Evolutionary conservation across 2,797 vertebrate genomes (phyloP), one percentile per base, ranked within the genome.

Genomic region (Oryzias dopingdopingensis): DNA sequence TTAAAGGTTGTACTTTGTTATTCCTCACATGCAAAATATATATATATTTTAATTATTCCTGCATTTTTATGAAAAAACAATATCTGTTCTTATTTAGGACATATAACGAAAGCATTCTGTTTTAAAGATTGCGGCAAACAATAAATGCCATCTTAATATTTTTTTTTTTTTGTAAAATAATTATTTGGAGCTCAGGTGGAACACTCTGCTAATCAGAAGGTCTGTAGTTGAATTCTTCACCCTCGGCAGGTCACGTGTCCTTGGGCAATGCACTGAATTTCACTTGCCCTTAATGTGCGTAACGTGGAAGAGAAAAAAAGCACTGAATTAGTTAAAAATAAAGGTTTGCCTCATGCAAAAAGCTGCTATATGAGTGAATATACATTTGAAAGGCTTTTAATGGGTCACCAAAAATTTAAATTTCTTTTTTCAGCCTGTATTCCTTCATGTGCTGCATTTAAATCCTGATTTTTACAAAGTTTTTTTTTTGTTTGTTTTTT

Each of bases 61-160:
- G 65, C 76, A 86, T 88, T 89, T 37, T 88, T 87, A 86, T 76
- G 76, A 89, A 81, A 68, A 70, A 77, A 52, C 64, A 54, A 37
- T 29, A 29, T 37, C 32, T 37, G 8, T 74, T 57, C 79, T 77
- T 75, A 83, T 90, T 89, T 90, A 77, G 81, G 85, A 78, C 85
- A 87, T 85, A 83, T 83, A 85, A 88, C 70, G 59, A 62, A 79
- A 72, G 90, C 89, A 83, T 90, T 93, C 90, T 92, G 91, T 92
- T 92, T 92, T 93, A 93, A 89, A 88, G 91, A 93, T 88, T 89
- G 91, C 88, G 76, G 59, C 64, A 61, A 74, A 37, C 32, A 13
- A 37, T 37, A 37, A 37, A 37, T 37, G 32, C 32, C 32, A 37
- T 12, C 32, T 12, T 81, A 82, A 16, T 46, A 84, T 78, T 80